Evolutionary conservation across 2,113 vertebrate species (phyloP), one percentile per base, ranked within the genome.

Genomic region (Canis aureus): DNA sequence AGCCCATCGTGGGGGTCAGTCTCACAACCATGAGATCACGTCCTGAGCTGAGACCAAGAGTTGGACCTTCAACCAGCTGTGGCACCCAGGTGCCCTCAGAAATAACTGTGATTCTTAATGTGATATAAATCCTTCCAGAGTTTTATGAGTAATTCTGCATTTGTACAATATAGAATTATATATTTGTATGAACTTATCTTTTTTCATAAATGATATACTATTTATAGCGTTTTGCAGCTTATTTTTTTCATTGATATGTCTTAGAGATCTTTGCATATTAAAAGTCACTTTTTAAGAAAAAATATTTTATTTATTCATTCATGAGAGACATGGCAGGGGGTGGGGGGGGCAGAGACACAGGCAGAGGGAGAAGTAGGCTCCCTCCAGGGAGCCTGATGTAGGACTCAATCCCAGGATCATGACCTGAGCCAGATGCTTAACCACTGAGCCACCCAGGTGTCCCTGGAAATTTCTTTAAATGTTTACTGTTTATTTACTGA

Each of bases 401-500:
- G 43, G 43, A 43, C 43, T 43, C 43, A 43, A 43, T 43, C 43
- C 43, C 43, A 43, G 43, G 43, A 43, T 43, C 43, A 43, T 43
- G 43, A 43, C 43, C 43, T 43, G 43, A 43, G 43, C 43, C 43
- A 43, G 43, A 43, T 43, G 43, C 43, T 43, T 43, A 43, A 43
- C 5, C 43, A 43, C 43, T 43, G 43, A 43, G 43, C 43, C 43
- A 43, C 43, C 43, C 43, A 43, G 43, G 43, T 43, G 43, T 43
- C 43, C 43, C 73, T 64, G 59, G 10, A 93, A 86, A 49, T 71
- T 76, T 53, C 79, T 91, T 67, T 55, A 79, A 60, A 7, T 66
- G 76, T 96, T 90, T 32, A 43, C 53, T 60, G 32, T 79, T 89
- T 80, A 11, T 55, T 86, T 95, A 87, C 51, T 80, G 60, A 95